Base-by-base conservation (phyloP, 1,140 invertebrate genomes). In the Caerostris extrusa region DNA sequence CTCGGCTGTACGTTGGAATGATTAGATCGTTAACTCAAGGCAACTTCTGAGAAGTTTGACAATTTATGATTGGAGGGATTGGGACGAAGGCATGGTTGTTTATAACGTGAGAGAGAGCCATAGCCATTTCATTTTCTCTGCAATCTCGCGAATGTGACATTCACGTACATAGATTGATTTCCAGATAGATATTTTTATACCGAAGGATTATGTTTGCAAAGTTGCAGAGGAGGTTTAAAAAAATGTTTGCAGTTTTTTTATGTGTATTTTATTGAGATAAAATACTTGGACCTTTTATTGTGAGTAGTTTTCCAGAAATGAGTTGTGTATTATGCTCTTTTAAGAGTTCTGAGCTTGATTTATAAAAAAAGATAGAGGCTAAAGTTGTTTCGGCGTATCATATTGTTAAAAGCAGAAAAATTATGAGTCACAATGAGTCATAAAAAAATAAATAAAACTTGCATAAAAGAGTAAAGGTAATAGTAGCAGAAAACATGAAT, bases 11-110 rank as follows among this genome's bases (percentile, higher is more conserved):
- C 67, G 69, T 60, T 34, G 19, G n/a, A 91, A 91, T 91, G 69
- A 91, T 91, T 91, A 82, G 50, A 60, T 91, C 90, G 90, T 91
- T 88, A 88, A 88, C 86, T 88, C 60, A 50, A 50, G 60, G 61
- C 58, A 64, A 88, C 58, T 64, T 88, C 56, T 88, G 19, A 57
- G 58, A 53, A 88, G 56, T 55, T 88, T 88, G 58, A 61, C 56
- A 53, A 53, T 61, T 88, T 88, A 88, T 88, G 86, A 64, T 88
- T 57, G 14, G 82, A 19, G 14, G 55, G n/a, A 57, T 57, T 19
- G n/a, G 55, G 17, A 14, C 82, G 7, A 64, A 64, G 7, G 7
- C 61, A 34, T 60, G 34, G 56, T 55, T 83, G 82, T 83, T 83
- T 83, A 83, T 83, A 57, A 83, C 82, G 82, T 17, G 82, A 58